Percentiles rank a stretch among this genome's conserved stretches.
Evolutionary conservation across 2,113 vertebrate species (phyloP).

Genomic region (Craseonycteris thonglongyai): DNA sequence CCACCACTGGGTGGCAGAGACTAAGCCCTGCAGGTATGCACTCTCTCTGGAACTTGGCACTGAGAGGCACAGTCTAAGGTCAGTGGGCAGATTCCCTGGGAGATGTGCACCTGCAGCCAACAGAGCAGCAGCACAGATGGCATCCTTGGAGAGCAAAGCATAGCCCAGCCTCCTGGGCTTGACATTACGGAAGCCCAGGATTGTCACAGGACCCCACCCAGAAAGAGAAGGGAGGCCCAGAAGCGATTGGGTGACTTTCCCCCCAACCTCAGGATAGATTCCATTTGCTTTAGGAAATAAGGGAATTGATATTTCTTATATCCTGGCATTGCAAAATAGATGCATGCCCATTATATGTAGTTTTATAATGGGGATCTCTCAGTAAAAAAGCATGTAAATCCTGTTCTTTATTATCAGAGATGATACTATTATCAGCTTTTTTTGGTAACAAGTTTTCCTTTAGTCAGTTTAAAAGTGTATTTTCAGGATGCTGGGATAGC

Average conservation of each 20-base stretch:
- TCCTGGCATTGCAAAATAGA: not conserved
- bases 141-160: not conserved
- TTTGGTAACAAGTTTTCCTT: not conserved
- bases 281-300: not conserved
- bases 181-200: not conserved
- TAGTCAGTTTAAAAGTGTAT: not conserved
- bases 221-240: not conserved
- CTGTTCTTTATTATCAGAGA: not conserved
- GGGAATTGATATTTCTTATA: not conserved
- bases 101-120: not conserved
- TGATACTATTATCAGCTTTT: not conserved
- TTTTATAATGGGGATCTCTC: not conserved
- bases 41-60: not conserved
- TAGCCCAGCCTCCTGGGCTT: not conserved
- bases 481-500: too few species aligned
- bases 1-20: not conserved
- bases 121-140: not conserved
- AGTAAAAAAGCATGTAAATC: not conserved
- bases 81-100: too few species aligned
- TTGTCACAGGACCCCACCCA: not conserved
- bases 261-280: not conserved
- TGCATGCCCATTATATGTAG: not conserved
- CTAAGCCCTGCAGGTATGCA: not conserved
- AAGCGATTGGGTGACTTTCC: not conserved
- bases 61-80: not conserved